phyloP scores from a whole-genome alignment of 2,888 invertebrate species.

The Polydrusus tereticollis region DNA sequence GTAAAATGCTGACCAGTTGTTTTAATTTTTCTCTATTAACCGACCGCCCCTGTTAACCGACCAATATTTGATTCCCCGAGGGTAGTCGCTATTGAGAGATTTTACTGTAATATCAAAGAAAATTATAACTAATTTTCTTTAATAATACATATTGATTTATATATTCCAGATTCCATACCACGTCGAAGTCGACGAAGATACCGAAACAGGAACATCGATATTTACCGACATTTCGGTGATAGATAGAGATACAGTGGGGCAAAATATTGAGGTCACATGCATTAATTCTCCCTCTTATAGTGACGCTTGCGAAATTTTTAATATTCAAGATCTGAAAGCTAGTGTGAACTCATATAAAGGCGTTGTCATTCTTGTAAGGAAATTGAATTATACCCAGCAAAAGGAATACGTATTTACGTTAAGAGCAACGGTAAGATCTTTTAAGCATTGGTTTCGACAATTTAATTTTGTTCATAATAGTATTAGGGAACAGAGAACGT shows the following conservation, averaged over 20 bases:
- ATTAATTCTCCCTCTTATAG: conserved; percentile 74
- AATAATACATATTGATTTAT: conserved; percentile 41
- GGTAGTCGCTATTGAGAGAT: too few relatives aligned
- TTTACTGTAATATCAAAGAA: too few relatives aligned
- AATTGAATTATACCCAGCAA: conserved; percentile 82
- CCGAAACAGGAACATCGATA: conserved; percentile 78
- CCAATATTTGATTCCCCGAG: too few relatives aligned
- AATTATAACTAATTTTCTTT: too few relatives aligned
- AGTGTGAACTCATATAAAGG: conserved; percentile 81
- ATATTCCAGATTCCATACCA: conserved; percentile 82
- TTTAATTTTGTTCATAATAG: not conserved
- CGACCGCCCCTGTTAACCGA: too few relatives aligned
- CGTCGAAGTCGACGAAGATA: conserved; percentile 83
- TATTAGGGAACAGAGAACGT: too few relatives aligned
- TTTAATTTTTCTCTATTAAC: too few relatives aligned
- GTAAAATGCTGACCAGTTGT: too few relatives aligned
- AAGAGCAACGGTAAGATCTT: conserved; percentile 77
- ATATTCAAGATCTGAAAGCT: conserved; percentile 73
- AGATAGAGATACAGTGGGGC: conserved; percentile 86
- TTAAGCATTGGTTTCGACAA: not conserved
- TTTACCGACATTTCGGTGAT: conserved; percentile 80
- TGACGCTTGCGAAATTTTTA: conserved; percentile 80
- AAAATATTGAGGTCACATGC: conserved; percentile 82
- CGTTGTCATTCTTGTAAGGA: conserved; percentile 77
- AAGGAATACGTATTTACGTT: conserved; percentile 84